These are phyloP conservation scores for Lasioglossum lativentre DNA, from an alignment of 2,888 invertebrate species.

Conservation along the genomic window DNA sequence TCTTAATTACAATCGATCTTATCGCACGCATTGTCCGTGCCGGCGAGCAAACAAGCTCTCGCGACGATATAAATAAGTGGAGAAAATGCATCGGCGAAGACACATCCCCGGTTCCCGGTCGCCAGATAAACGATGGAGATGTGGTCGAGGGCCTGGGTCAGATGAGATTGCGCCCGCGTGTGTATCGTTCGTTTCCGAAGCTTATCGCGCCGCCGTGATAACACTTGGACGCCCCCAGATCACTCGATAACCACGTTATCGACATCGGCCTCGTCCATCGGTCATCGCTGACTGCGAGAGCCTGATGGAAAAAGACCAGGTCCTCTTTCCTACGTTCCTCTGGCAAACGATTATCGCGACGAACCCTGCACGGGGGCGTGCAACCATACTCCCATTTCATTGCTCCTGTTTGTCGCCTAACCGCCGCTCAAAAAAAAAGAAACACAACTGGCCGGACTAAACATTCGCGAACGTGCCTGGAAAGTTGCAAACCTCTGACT, in stretches of 20 bases:
- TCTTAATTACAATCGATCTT: conserved; percentile 39
- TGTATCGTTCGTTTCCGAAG: conserved; percentile 78
- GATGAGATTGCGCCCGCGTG: conserved; percentile 79
- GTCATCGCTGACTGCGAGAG: conserved; percentile 69
- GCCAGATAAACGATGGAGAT: conserved; percentile 61
- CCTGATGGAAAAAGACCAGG: conserved; percentile 69
- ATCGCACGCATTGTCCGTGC: conserved; percentile 19
- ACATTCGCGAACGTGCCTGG: background rate
- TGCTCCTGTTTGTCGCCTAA: background rate
- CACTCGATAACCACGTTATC: conserved; percentile 83
- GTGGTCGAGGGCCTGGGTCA: conserved; percentile 78
- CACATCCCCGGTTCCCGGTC: conserved; percentile 17
- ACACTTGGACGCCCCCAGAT: conserved; percentile 84
- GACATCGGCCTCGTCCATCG: conserved; percentile 79
- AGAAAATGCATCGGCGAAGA: conserved; percentile 22
- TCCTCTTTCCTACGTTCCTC: conserved; percentile 16
- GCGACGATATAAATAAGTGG: conserved; percentile 41
- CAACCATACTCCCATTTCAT: background rate
- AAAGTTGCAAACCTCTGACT: background rate
- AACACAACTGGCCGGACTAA: background rate
- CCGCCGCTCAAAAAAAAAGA: background rate
- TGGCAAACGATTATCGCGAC: background rate
- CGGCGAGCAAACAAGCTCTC: conserved; percentile 20
- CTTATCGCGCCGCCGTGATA: conserved; percentile 77
- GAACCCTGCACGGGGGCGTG: background rate